Base-by-base conservation (phyloP, 2,797 vertebrate species). In the Cichlasoma orientale region DNA sequence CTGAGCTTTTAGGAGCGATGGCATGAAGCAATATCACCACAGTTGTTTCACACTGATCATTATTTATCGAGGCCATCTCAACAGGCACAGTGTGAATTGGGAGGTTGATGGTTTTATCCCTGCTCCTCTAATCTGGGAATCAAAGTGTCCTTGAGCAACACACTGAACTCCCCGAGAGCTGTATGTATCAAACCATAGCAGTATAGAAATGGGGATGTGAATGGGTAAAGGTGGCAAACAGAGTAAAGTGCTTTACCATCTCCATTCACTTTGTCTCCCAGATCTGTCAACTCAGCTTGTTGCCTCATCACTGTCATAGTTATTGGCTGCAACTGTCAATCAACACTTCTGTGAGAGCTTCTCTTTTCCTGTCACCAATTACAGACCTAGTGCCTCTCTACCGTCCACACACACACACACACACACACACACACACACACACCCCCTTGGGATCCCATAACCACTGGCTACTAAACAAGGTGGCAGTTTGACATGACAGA, bases 301-400 rank as follows among this genome's bases (percentile, higher is more conserved):
- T 77, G 81, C 56, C 63, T 78, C 18, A 21, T 85, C 71, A 77
- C 74, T 84, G 82, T 91, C 89, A 91, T 52, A 19, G 31, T 16
- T 58, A 77, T 31, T 74, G 58, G 78, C 44, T 75, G 29, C 31
- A 87, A 78, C 89, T 88, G 88, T 88, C 93, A 84, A 77, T 93
- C 87, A 92, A 74, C 74, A 14, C 52, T 59, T 68, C 44, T 38
- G 44, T 69, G 57, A 82, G 41, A 77, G 76, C 59, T 72, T 36
- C 61, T 72, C 23, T 86, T 86, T 87, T 76, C 74, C 72, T 4
- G 79, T 72, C 71, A 16, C 50, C 61, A 75, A 84, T 85, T 75
- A 83, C 70, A 58, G 47, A 70, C 23, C 21, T 5, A 11, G 31
- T 47, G 41, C 11, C 72, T 84, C 55, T 56, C 36, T 73, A 87